Conservation (phyloP, 1,140 invertebrate genomes). For the Charaxes varanes region DNA sequence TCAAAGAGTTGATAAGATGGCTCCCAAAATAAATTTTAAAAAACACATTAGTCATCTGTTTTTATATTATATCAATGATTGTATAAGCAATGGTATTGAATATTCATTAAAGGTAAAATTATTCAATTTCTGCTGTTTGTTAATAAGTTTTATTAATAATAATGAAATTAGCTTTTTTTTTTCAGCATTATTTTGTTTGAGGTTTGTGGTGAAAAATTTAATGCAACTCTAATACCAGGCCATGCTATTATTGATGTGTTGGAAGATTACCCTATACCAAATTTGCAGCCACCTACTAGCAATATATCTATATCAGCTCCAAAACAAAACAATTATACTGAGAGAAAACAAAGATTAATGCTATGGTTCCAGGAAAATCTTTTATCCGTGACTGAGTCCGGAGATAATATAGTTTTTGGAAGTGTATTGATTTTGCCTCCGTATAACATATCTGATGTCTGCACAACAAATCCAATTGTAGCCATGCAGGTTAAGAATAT, state of each 20-base stretch:
- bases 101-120: too few relatives aligned
- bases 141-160: too few relatives aligned
- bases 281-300: constrained; percentile 25
- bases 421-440: constrained; percentile 48
- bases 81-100: too few relatives aligned
- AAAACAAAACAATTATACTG: constrained; percentile 8
- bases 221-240: constrained; percentile 45
- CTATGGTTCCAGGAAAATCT: constrained; percentile 51
- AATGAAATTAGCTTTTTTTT: too few relatives aligned
- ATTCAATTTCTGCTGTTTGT: too few relatives aligned
- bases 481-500: constrained; percentile 49
- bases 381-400: constrained; percentile 38
- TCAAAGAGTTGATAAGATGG: too few relatives aligned
- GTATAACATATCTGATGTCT: constrained; percentile 41
- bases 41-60: too few relatives aligned
- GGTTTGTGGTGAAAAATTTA: constrained; percentile 26
- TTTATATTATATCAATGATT: too few relatives aligned
- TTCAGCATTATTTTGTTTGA: constrained; percentile 46
- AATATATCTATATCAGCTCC: too few relatives aligned
- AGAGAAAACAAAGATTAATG: constrained; percentile 38
- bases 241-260: constrained; percentile 45
- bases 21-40: too few relatives aligned
- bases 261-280: constrained; percentile 14
- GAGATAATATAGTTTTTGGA: constrained; percentile 44
- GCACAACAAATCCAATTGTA: constrained; percentile 50